A percentile compares a stretch with the other conserved stretches of the same genome.
phyloP scores from a whole-genome alignment of 2,113 vertebrate genomes.

The Cervus canadensis region DNA sequence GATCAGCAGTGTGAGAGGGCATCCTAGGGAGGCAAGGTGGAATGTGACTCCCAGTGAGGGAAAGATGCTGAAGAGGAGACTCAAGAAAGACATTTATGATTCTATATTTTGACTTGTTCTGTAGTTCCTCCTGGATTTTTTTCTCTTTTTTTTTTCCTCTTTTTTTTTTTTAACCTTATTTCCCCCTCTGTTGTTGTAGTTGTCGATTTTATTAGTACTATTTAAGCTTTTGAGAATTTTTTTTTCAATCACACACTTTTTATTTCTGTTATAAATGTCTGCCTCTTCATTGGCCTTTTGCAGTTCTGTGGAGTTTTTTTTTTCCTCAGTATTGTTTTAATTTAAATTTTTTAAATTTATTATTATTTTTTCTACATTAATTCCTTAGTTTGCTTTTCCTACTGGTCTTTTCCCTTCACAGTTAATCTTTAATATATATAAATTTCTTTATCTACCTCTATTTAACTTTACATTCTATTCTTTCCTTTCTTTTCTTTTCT shows the following conservation, averaged over 20 bases:
- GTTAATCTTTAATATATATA: not conserved
- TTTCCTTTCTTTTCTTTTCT: not conserved
- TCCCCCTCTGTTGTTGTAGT: not conserved
- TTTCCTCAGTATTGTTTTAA: not conserved
- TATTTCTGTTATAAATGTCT: not conserved
- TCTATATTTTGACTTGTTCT: not conserved
- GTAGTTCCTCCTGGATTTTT: not conserved
- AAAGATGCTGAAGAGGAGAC: not conserved
- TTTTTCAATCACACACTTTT: not conserved
- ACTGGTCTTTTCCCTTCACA: not conserved
- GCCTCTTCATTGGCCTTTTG: not conserved
- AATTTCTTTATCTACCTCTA: not conserved
- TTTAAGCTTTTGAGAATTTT: not conserved
- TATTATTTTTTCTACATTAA: not conserved
- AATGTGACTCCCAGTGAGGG: not conserved
- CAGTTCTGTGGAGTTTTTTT: not conserved
- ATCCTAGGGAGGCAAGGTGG: not conserved
- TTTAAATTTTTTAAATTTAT: not conserved
- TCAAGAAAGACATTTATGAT: not conserved
- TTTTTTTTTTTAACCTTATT: not conserved
- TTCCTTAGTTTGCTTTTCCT: not conserved
- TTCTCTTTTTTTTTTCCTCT: rapidly evolving
- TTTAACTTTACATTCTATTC: not conserved
- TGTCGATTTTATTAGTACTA: not conserved
- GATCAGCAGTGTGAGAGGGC: not conserved